phyloP scores from a whole-genome alignment of 2,113 vertebrate species.

The Perccottus glenii region DNA sequence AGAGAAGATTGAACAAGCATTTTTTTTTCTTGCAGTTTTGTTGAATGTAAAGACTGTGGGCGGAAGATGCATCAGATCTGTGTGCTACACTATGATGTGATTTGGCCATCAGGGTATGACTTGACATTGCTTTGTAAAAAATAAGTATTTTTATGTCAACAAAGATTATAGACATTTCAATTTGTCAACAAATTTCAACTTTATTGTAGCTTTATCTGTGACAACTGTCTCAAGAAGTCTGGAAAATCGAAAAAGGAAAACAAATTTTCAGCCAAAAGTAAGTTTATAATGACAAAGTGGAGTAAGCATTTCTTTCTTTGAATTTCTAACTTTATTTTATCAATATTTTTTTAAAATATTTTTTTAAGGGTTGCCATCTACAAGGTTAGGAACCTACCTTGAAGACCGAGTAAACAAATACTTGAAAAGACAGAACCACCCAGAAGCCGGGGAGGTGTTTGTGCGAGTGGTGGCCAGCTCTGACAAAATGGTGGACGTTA shows the following conservation, averaged over 20 bases:
- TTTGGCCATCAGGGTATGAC: conserved; percentile 96
- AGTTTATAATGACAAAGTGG: conserved; percentile 53
- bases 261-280: conserved; percentile 96
- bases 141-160: neutral
- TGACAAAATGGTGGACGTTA: conserved; percentile 97
- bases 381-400: conserved; percentile 91
- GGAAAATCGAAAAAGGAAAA: conserved; percentile 94
- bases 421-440: conserved; percentile 95
- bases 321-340: too few species aligned
- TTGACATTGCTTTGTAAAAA: neutral
- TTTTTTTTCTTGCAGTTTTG: conserved; percentile 82
- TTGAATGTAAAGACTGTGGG: conserved; percentile 99
- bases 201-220: conserved; percentile 90
- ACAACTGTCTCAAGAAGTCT: conserved; percentile 97
- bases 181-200: conserved; percentile 2
- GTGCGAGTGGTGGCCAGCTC: conserved; percentile 97
- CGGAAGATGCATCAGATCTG: conserved; percentile 99
- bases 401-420: conserved; percentile 98
- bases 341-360: neutral
- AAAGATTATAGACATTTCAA: neutral
- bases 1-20: neutral
- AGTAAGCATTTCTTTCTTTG: neutral
- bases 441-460: conserved; percentile 97
- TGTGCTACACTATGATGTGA: conserved; percentile 96
- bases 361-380: conserved; percentile 87